phyloP scores from a whole-genome alignment of 2,797 vertebrate species.

The Phoebastria nigripes region DNA sequence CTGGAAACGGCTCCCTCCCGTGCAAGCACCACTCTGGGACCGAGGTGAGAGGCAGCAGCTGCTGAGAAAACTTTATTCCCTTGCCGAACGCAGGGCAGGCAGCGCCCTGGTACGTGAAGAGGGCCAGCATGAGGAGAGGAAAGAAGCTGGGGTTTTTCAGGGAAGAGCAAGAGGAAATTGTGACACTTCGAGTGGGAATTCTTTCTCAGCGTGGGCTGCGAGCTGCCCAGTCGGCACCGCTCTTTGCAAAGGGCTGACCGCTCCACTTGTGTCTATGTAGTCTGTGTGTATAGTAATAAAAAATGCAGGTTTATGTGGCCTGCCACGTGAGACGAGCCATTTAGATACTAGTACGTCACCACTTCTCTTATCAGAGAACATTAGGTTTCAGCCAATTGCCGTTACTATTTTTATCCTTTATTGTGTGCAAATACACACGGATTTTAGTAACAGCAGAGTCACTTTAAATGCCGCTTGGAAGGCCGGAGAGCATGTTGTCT shows the following conservation, averaged over 20 bases:
- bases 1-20: background rate
- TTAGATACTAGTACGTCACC: slow-evolving; percentile 2
- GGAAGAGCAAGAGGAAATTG: background rate
- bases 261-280: fast-evolving
- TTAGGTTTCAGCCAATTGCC: slow-evolving; percentile 43
- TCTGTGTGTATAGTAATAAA: background rate
- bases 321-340: background rate
- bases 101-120: fast-evolving
- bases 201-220: background rate
- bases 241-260: background rate
- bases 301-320: background rate
- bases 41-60: background rate
- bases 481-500: background rate
- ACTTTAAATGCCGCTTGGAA: background rate
- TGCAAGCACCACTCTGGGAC: fast-evolving
- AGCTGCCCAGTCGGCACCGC: fast-evolving
- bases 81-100: background rate
- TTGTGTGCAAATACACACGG: slow-evolving; percentile 29
- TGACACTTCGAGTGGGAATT: background rate
- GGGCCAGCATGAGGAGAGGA: background rate
- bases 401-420: slow-evolving; percentile 63
- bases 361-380: slow-evolving; percentile 43
- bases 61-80: background rate
- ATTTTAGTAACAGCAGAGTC: slow-evolving; percentile 20
- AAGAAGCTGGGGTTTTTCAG: background rate